Evolutionary conservation across 2,888 invertebrate genomes (phyloP).

Genomic region (Xestobium rufovillosum): DNA sequence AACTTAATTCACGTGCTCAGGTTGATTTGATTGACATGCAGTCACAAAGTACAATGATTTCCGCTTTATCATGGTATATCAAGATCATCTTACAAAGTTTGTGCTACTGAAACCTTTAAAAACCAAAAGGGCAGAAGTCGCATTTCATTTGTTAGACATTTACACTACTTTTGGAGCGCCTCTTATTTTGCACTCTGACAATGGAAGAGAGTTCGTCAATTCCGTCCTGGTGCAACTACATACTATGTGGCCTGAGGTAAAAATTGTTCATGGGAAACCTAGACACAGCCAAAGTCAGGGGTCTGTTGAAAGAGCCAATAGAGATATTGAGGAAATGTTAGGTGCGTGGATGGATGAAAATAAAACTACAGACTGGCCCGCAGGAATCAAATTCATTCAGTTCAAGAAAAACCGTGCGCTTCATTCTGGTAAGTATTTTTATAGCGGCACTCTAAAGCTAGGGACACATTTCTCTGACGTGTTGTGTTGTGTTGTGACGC

Average conservation of each 20-base stretch:
- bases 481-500: too few relatives aligned
- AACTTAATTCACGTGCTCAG: constrained; percentile 14
- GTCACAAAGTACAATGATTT: constrained; percentile 10
- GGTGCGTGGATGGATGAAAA: constrained; percentile 5
- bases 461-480: too few relatives aligned
- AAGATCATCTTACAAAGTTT: constrained; percentile 10
- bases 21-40: constrained; percentile 15
- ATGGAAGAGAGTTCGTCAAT: constrained; percentile 8
- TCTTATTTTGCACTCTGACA: constrained; percentile 3
- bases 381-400: constrained; percentile 9
- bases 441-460: too few relatives aligned
- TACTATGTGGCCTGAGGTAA: constrained; percentile 7
- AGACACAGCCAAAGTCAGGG: too few relatives aligned
- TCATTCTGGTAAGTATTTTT: constrained; percentile 3
- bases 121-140: constrained; percentile 5
- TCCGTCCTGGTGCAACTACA: constrained; percentile 8
- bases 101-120: constrained; percentile 14
- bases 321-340: constrained; percentile 10
- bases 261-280: constrained; percentile 6
- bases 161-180: constrained; percentile 6
- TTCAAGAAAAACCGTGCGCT: constrained; percentile 10
- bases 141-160: constrained; percentile 4
- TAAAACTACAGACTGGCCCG: constrained; percentile 8
- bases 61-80: constrained; percentile 6
- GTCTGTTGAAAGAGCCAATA: constrained; percentile 8